Evolutionary conservation across 2,113 vertebrate genomes (phyloP), one percentile per base, ranked within the genome.

Genomic region (Gymnocephalus cernua): DNA sequence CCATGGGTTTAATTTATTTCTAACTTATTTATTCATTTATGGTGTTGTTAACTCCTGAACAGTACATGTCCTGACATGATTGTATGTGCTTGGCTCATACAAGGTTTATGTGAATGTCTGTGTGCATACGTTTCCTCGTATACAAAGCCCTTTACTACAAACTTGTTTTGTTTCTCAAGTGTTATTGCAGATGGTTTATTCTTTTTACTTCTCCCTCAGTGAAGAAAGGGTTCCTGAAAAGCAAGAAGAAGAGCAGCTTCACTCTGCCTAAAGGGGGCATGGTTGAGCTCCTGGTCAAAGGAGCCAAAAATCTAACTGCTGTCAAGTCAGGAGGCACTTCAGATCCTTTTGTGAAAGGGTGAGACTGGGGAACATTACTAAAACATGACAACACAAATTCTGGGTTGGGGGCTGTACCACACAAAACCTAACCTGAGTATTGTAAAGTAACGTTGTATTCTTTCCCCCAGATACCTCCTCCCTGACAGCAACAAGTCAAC

Each of bases 311-410:
- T 90, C 93, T 99, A 73, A 99, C 97, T 3, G 97, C 97, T 0
- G 97, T 98, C 78, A 99, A 98, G 92, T 97, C 97, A 48, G 96
- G 97, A 95, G 97, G 98, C 66, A 97, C 96, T 12, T 99, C 98
- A 6, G 98, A 99, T 87, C 96, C 96, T 23, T 99, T 99, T 13
- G 98, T 99, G 23, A 99, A 99, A 95, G 98, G 98, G 98, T 98
- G 91, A 84, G 94, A 6, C 21, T 25, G 27, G 10, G 16, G 19
- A 27, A 18, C 21, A 9, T 45, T 19, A 16, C 3, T 35, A n/a
- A 61, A 48, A 41, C 38, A 11, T 41, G 10, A 11, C 0, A 41
- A 41, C 38, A 41, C 38, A 41, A 11, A 41, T 41, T 1, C 8
- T 41, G 10, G 38, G 38, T 41, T 9, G 38, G 38, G 38, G 38